Evolutionary conservation across 37 sponge, comb jelly and placozoan genomes (phyloP), one percentile per base, ranked within the genome.

Genomic region (Dysidea cf. avara): DNA sequence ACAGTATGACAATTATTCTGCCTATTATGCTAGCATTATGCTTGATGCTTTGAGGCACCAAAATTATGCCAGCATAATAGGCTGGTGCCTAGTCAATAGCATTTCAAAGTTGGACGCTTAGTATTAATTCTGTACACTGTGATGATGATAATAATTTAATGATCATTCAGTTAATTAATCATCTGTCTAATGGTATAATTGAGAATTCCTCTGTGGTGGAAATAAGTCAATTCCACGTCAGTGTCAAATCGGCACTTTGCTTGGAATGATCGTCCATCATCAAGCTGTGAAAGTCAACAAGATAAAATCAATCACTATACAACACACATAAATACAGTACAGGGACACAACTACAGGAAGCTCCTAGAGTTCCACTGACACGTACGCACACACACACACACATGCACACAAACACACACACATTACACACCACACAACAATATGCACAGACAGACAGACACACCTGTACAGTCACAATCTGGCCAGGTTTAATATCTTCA

Each of bases 221-320:
- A 93, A 64, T 93, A 93, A 13, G 64, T 39, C 14, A 93, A 67
- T 56, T 93, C 94, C 39, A 93, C 86, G 46, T 93, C 94, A n/a
- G 94, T 93, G 51, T 93, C 94, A 68, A 93, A 84, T 7, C 94
- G 64, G 21, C 68, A 66, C 38, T 64, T 70, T 25, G 69, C 83
- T 35, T 74, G 29, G 39, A 93, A 88, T 22, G 21, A 25, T 36
- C 63, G 57, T 1, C 78, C 81, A 66, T 68, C 62, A 60, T 47
- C 39, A 9, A 81, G 16, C 88, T 87, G 30, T 3, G 18, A 22
- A 24, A n/a, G 7, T 7, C 37, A 62, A 75, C 12, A 61, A 46
- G 2, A 6, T 70, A n/a, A 51, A 53, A 40, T n/a, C 48, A 14
- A n/a, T 61, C 32, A 56, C 58, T 26, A 12, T 26, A 7, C 7